These are phyloP conservation scores for Plagodis pulveraria DNA, from an alignment of 2,888 invertebrate genomes.

Conservation along the genomic window DNA sequence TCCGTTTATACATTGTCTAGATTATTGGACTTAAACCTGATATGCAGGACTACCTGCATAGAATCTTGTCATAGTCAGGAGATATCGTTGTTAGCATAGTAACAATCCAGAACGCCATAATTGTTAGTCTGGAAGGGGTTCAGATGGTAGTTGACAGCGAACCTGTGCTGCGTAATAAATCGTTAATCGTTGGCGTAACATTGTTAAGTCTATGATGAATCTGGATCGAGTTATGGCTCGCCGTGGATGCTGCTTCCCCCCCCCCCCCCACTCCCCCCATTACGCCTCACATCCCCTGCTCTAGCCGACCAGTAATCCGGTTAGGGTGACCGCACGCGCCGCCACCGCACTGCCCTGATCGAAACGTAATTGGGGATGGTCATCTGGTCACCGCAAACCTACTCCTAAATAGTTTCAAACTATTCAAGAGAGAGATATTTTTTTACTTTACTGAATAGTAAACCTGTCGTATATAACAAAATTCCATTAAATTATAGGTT, in stretches of 20 bases:
- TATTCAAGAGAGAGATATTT: slow-evolving; percentile 1
- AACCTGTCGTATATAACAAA: too few species aligned
- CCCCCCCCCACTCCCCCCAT: slow-evolving; percentile 23
- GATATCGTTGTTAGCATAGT: too few species aligned
- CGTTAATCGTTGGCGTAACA: slow-evolving; percentile 30
- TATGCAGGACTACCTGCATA: too few species aligned
- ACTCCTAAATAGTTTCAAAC: slow-evolving; percentile 32
- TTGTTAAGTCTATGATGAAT: slow-evolving; percentile 57
- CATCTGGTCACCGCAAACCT: slow-evolving; percentile 61
- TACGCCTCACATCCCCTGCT: slow-evolving; percentile 26
- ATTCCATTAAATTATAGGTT: too few species aligned
- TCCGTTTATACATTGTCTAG: slow-evolving; percentile 2
- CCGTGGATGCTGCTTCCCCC: slow-evolving; percentile 16
- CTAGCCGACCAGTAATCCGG: slow-evolving; percentile 64
- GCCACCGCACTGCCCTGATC: slow-evolving; percentile 63
- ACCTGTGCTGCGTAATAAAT: too few species aligned
- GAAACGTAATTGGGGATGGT: slow-evolving; percentile 75
- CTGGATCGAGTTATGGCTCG: slow-evolving; percentile 55
- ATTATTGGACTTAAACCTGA: too few species aligned
- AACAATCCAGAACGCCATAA: too few species aligned
- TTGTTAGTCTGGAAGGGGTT: too few species aligned
- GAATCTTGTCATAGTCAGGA: too few species aligned
- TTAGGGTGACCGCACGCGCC: slow-evolving; percentile 73
- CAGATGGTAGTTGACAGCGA: too few species aligned
- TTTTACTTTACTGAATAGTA: not conserved